Evolutionary conservation across 2,113 vertebrate genomes (phyloP).

Genomic region (Zapus hudsonius): DNA sequence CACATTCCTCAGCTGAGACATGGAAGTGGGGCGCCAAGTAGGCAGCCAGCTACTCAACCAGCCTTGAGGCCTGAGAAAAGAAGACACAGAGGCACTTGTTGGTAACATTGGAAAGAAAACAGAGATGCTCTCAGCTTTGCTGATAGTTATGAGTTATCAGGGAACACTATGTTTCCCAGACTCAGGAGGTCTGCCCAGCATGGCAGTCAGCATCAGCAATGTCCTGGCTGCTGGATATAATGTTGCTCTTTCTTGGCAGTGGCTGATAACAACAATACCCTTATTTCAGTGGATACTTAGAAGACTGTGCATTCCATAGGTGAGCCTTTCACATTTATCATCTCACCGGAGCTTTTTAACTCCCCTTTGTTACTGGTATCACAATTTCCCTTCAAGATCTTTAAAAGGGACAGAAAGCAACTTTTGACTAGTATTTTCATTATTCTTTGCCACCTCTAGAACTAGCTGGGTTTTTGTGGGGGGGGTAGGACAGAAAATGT

Average conservation of each 20-base stretch:
- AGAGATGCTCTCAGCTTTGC: background rate
- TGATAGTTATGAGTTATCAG: constrained; percentile 40
- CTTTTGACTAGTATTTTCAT: constrained; percentile 40
- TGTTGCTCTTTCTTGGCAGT: constrained; percentile 44
- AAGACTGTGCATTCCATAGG: background rate
- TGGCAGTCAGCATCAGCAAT: background rate
- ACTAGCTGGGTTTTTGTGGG: constrained; percentile 50
- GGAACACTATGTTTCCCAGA: background rate
- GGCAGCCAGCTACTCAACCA: constrained; percentile 91
- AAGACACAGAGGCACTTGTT: constrained; percentile 43
- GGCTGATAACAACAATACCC: constrained; percentile 39
- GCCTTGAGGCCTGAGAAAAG: constrained; percentile 84
- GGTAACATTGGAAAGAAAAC: constrained; percentile 18
- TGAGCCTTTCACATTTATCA: constrained; percentile 30
- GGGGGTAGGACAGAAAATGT: constrained; percentile 10
- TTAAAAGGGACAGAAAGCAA: background rate
- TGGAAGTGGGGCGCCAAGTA: constrained; percentile 94
- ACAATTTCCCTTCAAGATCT: constrained; percentile 47
- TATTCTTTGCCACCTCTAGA: background rate
- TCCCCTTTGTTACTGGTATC: constrained; percentile 48
- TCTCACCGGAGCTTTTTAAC: constrained; percentile 16
- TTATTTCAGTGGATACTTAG: constrained; percentile 49
- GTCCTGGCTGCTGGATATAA: background rate
- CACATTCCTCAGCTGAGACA: constrained; percentile 93
- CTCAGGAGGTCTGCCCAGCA: background rate